These are phyloP conservation scores for Lagopus muta DNA, from an alignment of 2,113 vertebrate species.

Conservation along the genomic window DNA sequence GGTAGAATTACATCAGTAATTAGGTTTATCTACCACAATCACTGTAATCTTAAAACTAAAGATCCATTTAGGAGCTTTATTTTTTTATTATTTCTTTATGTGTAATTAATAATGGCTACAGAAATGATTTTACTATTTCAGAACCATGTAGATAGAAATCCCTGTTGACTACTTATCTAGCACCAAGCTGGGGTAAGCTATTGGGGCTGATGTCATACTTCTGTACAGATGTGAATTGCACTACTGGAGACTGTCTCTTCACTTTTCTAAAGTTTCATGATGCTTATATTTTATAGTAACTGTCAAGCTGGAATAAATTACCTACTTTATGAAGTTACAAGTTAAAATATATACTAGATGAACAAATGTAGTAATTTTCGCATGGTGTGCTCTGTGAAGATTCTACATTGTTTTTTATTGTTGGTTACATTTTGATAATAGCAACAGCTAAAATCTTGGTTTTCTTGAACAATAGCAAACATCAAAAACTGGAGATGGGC, in stretches of 20 bases:
- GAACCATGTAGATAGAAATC: not conserved
- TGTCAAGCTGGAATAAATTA: not conserved
- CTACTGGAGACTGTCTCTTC: not conserved
- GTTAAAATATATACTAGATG: not conserved
- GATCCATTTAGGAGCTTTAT: not conserved
- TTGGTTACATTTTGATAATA: slow-evolving; percentile 18
- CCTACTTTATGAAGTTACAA: not conserved
- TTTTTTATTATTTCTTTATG: not conserved
- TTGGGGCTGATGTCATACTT: not conserved
- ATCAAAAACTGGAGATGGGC: slow-evolving; percentile 42
- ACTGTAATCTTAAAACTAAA: not conserved
- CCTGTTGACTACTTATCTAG: not conserved
- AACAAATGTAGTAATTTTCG: not conserved
- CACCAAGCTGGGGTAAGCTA: not conserved
- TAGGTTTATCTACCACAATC: not conserved
- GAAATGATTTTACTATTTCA: not conserved
- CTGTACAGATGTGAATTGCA: not conserved
- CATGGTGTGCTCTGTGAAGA: not conserved
- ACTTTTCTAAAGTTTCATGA: not conserved
- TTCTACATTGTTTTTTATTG: not conserved
- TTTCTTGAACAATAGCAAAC: slow-evolving; percentile 13
- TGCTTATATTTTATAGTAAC: not conserved
- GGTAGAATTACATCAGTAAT: not conserved
- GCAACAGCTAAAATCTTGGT: not conserved
- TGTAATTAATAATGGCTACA: not conserved